A percentile compares a stretch with the other conserved stretches of the same genome.
Evolutionary conservation across 92 coral and sea anemone genomes (phyloP).

Genomic region (Bergia puertoricense): DNA sequence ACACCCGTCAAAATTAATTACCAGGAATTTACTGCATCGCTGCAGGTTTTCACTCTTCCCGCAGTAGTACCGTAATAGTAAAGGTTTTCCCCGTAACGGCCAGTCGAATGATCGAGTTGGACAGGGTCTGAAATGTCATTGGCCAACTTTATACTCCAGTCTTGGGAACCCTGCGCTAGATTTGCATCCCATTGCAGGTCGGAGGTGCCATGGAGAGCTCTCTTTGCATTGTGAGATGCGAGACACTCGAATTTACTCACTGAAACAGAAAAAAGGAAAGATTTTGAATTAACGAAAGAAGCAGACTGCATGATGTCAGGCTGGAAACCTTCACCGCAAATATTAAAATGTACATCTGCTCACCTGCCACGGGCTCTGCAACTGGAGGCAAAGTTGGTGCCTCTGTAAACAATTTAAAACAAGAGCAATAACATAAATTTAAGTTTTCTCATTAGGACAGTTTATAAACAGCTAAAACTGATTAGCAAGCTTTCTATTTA

Average conservation of each 20-base stretch:
- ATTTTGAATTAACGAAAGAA: not conserved
- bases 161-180: not conserved
- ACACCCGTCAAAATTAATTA: not conserved
- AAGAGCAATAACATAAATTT: too few species aligned
- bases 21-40: conserved; percentile 30
- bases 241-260: not conserved
- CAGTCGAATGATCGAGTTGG: not conserved
- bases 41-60: conserved; percentile 1
- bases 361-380: not conserved
- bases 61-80: not conserved
- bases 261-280: not conserved
- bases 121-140: not conserved
- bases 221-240: not conserved
- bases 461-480: too few species aligned
- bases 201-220: not conserved
- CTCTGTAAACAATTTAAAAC: not conserved
- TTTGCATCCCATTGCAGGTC: not conserved
- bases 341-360: too few species aligned
- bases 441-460: too few species aligned
- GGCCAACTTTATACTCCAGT: not conserved
- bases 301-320: not conserved
- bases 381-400: conserved; percentile 6
- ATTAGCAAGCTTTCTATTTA: too few species aligned
- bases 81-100: conserved; percentile 11
- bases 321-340: not conserved